Percentiles rank a stretch among this genome's conserved stretches.
Evolutionary conservation across 2,888 invertebrate species (phyloP).

Genomic region (Strigamia maritima): DNA sequence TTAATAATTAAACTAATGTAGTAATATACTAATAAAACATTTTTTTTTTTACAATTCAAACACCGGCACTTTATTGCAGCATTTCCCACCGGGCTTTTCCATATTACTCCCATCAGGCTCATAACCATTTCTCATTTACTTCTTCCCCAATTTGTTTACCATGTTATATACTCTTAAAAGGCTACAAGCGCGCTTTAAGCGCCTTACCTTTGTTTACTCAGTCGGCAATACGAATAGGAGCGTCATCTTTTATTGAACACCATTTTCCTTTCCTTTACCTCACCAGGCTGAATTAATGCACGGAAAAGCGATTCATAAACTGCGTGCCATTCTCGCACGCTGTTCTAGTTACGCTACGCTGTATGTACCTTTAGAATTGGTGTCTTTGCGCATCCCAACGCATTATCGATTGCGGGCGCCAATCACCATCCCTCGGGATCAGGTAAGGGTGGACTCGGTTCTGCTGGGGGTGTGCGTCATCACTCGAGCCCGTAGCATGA

Average conservation of each 20-base stretch:
- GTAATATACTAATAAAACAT: background rate
- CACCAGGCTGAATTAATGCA: constrained; percentile 28
- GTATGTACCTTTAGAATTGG: background rate
- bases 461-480: background rate
- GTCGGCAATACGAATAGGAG: background rate
- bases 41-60: background rate
- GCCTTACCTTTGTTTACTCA: background rate
- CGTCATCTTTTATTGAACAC: constrained; percentile 16
- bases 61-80: background rate
- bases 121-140: background rate
- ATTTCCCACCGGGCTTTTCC: background rate
- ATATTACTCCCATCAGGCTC: background rate
- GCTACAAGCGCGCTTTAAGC: background rate
- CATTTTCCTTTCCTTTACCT: background rate
- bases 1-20: background rate
- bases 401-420: constrained; percentile 32
- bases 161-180: background rate
- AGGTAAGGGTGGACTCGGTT: constrained; percentile 31
- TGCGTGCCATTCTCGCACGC: background rate
- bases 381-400: constrained; percentile 34
- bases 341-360: background rate
- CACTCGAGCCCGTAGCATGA: constrained; percentile 20
- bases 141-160: background rate
- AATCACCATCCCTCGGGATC: constrained; percentile 21
- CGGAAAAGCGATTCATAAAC: background rate